Percentiles rank a stretch among this genome's conserved stretches.
Conservation (phyloP, 92 coral and sea anemone species). For the Heliopora coerulea region DNA sequence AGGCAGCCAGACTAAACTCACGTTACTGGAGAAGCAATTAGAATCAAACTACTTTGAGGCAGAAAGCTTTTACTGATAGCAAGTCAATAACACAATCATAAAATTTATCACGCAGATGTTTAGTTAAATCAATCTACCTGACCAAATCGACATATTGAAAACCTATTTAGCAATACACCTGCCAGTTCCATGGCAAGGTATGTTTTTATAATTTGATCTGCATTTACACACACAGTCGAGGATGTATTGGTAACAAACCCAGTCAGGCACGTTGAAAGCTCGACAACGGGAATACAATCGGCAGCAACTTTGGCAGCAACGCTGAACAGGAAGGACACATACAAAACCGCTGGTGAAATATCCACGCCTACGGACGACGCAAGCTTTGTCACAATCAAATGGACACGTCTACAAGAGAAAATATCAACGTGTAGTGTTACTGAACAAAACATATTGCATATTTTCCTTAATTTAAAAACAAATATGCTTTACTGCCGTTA, state of each 20-base stretch:
- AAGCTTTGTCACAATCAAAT: neutral
- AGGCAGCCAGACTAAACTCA: too few relatives aligned
- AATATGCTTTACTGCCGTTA: too few relatives aligned
- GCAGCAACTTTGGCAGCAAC: conserved; percentile 18
- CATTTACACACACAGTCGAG: neutral
- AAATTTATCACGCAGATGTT: too few relatives aligned
- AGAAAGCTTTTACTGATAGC: too few relatives aligned
- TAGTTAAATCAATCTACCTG: too few relatives aligned
- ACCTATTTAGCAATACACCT: too few relatives aligned
- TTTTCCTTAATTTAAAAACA: too few relatives aligned
- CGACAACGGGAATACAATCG: neutral
- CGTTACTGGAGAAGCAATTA: too few relatives aligned
- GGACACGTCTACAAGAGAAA: conserved; percentile 7
- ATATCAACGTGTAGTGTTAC: neutral
- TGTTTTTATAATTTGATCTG: conserved; percentile 7
- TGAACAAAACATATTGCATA: neutral
- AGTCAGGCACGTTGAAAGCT: neutral
- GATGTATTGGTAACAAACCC: conserved; percentile 20
- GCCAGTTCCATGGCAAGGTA: neutral
- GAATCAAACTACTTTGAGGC: too few relatives aligned
- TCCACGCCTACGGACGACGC: neutral
- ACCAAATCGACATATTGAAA: too few relatives aligned
- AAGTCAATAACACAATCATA: too few relatives aligned
- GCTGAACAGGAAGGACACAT: neutral
- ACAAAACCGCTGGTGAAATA: neutral